Conservation (phyloP, 2,888 invertebrate genomes). For the Tinea semifulvella region DNA sequence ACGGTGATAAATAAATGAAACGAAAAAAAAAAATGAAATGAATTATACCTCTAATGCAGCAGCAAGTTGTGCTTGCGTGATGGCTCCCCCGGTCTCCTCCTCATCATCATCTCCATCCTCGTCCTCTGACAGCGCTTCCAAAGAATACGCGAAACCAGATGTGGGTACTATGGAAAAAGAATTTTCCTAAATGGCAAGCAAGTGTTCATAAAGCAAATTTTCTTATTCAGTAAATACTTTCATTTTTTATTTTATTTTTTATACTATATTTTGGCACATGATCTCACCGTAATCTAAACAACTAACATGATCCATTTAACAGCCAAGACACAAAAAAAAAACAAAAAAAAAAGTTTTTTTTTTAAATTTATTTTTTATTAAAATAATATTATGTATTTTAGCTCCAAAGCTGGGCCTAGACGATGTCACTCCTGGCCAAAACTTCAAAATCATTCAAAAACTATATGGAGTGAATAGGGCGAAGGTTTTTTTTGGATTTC, state of each 20-base stretch:
- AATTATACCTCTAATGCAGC: conserved; percentile 71
- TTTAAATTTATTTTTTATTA: neutral
- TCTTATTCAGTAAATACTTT: neutral
- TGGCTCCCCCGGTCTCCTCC: conserved; percentile 58
- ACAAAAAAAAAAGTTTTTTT: neutral
- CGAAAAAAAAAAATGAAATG: neutral
- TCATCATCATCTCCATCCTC: conserved; percentile 54
- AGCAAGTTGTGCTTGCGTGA: conserved; percentile 79
- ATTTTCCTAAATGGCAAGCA: no score
- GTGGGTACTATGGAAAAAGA: conserved; percentile 43
- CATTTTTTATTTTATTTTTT: neutral
- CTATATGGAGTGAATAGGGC: no score
- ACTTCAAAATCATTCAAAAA: no score
- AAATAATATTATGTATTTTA: no score
- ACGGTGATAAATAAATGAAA: neutral
- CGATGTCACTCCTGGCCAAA: no score
- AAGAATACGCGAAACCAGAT: conserved; percentile 58
- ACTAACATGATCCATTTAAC: no score
- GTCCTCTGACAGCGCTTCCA: conserved; percentile 57
- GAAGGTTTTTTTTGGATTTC: no score
- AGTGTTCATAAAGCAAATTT: no score
- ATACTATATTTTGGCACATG: no score
- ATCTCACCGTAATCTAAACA: no score
- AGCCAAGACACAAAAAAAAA: neutral
- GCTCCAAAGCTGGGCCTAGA: no score